phyloP scores from a whole-genome alignment of 2,113 vertebrate genomes.

The Chaetura pelagica region DNA sequence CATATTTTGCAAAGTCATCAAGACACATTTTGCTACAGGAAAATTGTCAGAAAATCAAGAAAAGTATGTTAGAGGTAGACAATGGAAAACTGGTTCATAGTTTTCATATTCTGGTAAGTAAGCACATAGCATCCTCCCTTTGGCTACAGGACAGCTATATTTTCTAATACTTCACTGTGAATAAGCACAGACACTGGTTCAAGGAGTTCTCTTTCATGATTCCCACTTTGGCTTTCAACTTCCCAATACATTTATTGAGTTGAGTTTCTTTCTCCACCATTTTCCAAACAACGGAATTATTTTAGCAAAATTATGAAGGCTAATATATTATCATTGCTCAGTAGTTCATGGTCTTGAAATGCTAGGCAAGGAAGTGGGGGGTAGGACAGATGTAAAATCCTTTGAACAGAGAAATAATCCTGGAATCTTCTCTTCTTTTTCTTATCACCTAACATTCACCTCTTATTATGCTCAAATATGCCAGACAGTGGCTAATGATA shows the following conservation, averaged over 20 bases:
- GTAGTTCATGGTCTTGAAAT: not conserved
- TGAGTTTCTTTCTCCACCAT: not conserved
- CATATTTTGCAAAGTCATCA: not conserved
- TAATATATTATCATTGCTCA: not conserved
- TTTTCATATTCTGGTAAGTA: not conserved
- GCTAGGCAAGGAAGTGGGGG: not conserved
- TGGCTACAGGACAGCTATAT: not conserved
- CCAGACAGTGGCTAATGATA: conserved; percentile 52
- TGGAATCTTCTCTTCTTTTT: conserved; percentile 51
- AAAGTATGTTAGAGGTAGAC: not conserved
- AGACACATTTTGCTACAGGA: not conserved
- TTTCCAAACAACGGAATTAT: not conserved
- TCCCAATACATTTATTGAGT: not conserved
- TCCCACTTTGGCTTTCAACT: not conserved
- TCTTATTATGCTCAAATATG: conserved; percentile 56
- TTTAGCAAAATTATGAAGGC: not conserved
- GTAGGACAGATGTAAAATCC: not conserved
- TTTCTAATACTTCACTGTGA: conserved; percentile 8
- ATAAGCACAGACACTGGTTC: not conserved
- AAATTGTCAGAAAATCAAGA: conserved; percentile 16
- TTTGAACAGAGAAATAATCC: conserved; percentile 48
- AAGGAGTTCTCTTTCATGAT: not conserved
- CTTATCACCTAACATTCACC: conserved; percentile 33
- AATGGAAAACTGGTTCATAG: not conserved
- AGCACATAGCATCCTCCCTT: not conserved